Evolutionary conservation across 1,140 invertebrate genomes (phyloP).

Genomic region (Magallana angulata): DNA sequence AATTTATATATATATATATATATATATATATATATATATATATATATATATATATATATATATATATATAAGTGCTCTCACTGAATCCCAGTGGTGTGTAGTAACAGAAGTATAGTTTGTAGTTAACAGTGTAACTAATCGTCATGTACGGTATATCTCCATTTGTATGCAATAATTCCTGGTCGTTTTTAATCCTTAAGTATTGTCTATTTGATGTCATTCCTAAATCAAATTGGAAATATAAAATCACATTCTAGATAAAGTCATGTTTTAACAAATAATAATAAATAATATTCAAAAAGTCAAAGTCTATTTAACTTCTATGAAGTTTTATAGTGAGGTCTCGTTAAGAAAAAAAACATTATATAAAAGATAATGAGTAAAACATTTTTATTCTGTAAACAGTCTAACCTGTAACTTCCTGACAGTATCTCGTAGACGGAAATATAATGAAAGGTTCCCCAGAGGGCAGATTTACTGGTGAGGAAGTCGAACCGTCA

Average conservation of each 20-base stretch:
- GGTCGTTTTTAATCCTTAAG: neutral
- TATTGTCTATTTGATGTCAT: neutral
- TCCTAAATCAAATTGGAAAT: neutral
- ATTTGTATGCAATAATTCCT: neutral
- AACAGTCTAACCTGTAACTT: neutral
- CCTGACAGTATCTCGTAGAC: neutral
- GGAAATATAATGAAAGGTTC: conserved; percentile 11
- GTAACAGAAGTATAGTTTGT: neutral
- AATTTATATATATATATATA: too few species aligned
- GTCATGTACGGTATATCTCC: neutral
- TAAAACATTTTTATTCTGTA: too few species aligned
- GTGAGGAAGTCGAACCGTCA: neutral
- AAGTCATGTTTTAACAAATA: too few species aligned
- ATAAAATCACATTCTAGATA: too few species aligned
- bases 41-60: too few species aligned
- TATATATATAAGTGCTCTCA: neutral
- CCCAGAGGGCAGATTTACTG: neutral
- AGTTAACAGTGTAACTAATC: neutral
- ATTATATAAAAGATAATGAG: too few species aligned
- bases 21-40: too few species aligned
- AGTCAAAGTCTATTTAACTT: too few species aligned
- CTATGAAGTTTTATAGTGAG: too few species aligned
- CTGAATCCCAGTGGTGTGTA: neutral
- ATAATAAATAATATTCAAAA: too few species aligned
- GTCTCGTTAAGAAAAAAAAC: too few species aligned